phyloP scores from a whole-genome alignment of 2,113 vertebrate species.

The Phalacrocorax pelagicus region DNA sequence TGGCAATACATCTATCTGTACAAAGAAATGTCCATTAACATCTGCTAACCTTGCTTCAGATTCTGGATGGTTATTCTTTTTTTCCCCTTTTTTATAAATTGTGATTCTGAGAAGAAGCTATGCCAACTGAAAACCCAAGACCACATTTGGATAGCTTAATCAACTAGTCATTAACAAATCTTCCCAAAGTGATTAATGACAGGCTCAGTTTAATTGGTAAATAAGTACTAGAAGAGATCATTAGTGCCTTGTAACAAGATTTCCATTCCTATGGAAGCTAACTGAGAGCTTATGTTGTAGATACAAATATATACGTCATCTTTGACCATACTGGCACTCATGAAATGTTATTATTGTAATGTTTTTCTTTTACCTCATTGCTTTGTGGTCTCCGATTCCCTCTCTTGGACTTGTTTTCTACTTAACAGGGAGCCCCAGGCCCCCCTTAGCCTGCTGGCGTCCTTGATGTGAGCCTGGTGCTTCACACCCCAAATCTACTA shows the following conservation, averaged over 20 bases:
- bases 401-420: neutral
- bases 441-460: neutral
- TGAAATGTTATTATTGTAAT: accelerated
- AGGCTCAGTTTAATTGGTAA: neutral
- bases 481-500: neutral
- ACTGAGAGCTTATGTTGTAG: neutral
- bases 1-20: neutral
- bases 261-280: neutral
- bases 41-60: neutral
- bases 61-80: neutral
- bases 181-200: neutral
- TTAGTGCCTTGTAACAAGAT: neutral
- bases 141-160: neutral
- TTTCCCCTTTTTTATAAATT: accelerated
- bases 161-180: neutral
- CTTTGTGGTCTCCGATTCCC: neutral
- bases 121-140: neutral
- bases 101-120: neutral
- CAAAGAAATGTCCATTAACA: neutral
- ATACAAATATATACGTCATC: neutral
- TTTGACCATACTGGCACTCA: neutral
- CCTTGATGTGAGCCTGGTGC: neutral
- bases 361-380: neutral
- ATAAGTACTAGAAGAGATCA: neutral
- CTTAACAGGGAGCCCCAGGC: neutral